Evolutionary conservation across 2,797 vertebrate genomes (phyloP), one percentile per base, ranked within the genome.

Genomic region (Typhlichthys eigenmanni): DNA sequence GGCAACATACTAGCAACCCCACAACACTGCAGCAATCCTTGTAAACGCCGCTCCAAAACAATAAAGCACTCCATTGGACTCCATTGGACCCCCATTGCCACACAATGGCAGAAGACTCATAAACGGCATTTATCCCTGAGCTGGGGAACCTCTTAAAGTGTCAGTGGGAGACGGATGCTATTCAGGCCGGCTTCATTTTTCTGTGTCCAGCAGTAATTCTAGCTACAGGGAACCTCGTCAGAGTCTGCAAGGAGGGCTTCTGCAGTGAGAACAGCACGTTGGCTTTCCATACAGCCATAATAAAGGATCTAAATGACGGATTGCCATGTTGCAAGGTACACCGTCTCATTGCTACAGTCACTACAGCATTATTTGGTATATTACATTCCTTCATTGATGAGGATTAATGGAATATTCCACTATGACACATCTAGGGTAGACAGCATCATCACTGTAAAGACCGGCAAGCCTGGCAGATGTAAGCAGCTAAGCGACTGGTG

Each of bases 91-190:
- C 87, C 83, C 19, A 89, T 88, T 80, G 90, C 78, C 86, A 85
- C 86, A 96, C 93, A 95, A 96, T 92, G 81, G 92, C 76, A 11
- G 38, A 75, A 74, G 87, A 88, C 92, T 90, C 90, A 94, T 95
- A 96, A 95, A 97, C 92, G 89, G 91, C 92, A 88, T 91, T 94
- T 95, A 94, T 91, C 89, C 94, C 77, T 75, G 82, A 88, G 89
- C 88, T 87, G 67, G 82, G 82, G 78, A 83, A 89, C 89, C 93
- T 92, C 89, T 94, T 90, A 92, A 93, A 89, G 85, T 86, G 78
- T 91, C 72, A 58, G 68, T 59, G 63, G 71, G 79, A 87, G 85
- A 83, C 81, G 68, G 83, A 83, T 86, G 83, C 87, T 83, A 85
- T 90, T 88, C 78, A 82, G 75, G 72, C 10, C 60, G 64, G 56